Conservation (phyloP, 2,888 invertebrate species). For the Ophraella communa region DNA sequence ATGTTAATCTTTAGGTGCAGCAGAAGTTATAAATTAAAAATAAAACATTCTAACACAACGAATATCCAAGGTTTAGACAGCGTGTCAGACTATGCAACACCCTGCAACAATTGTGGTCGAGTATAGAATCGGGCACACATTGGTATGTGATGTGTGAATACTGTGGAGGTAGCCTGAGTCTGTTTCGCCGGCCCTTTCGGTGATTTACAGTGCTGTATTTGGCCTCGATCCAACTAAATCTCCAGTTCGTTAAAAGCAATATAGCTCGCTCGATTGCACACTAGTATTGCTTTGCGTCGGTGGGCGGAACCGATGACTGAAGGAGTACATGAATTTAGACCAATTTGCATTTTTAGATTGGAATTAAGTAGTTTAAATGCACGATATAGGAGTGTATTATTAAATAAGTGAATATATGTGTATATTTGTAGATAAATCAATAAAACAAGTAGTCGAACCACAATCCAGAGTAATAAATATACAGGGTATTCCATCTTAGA, state of each 20-base stretch:
- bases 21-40: background rate
- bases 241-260: conserved; percentile 31
- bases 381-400: no score
- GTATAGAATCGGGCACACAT: conserved; percentile 14
- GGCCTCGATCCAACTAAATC: conserved; percentile 45
- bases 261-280: conserved; percentile 26
- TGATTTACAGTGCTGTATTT: conserved; percentile 49
- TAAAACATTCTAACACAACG: background rate
- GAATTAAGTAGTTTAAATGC: conserved; percentile 8
- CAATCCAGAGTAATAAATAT: no score
- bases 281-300: conserved; percentile 10
- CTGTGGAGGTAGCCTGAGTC: conserved; percentile 23
- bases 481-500: no score
- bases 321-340: conserved; percentile 13
- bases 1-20: background rate
- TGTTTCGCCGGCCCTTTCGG: conserved; percentile 27
- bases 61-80: conserved; percentile 4
- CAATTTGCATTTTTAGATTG: conserved; percentile 10
- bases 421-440: no score
- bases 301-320: background rate
- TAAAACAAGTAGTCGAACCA: no score
- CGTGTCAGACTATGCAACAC: conserved; percentile 11
- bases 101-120: conserved; percentile 26
- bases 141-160: conserved; percentile 31
- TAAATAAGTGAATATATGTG: no score